phyloP scores from a whole-genome alignment of 2,797 vertebrate genomes.

The Eulemur albifrons region DNA sequence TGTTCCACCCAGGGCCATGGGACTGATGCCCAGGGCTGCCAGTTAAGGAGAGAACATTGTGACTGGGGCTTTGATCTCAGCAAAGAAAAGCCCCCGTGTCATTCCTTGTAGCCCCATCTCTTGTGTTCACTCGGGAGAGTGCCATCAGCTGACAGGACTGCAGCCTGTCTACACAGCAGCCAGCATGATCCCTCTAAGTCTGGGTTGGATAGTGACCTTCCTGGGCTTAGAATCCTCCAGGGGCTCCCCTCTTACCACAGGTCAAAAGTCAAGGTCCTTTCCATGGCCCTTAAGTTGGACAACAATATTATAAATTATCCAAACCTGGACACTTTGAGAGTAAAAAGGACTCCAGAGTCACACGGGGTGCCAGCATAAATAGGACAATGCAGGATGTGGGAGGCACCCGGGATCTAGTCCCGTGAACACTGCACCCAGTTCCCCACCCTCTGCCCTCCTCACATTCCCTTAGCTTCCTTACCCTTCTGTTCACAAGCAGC shows the following conservation, averaged over 20 bases:
- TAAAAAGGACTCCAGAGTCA: neutral
- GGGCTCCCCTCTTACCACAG: neutral
- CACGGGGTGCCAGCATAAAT: rapidly evolving
- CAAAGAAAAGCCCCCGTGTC: neutral
- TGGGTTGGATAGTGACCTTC: neutral
- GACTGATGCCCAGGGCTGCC: neutral
- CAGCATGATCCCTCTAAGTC: neutral
- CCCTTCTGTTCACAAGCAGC: neutral
- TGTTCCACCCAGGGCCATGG: neutral
- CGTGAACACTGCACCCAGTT: neutral
- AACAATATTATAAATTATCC: neutral
- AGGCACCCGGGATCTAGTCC: rapidly evolving
- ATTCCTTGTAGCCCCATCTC: neutral
- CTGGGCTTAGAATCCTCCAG: neutral
- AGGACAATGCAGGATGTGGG: rapidly evolving
- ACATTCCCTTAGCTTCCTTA: neutral
- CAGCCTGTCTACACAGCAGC: neutral
- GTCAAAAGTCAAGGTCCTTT: neutral
- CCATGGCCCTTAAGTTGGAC: neutral
- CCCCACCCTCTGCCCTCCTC: neutral
- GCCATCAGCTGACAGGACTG: neutral
- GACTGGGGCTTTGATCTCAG: neutral
- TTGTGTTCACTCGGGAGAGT: neutral
- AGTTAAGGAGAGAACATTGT: neutral
- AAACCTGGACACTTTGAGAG: neutral